Evolutionary conservation across 2,113 vertebrate genomes (phyloP).

Genomic region (Albula goreensis): DNA sequence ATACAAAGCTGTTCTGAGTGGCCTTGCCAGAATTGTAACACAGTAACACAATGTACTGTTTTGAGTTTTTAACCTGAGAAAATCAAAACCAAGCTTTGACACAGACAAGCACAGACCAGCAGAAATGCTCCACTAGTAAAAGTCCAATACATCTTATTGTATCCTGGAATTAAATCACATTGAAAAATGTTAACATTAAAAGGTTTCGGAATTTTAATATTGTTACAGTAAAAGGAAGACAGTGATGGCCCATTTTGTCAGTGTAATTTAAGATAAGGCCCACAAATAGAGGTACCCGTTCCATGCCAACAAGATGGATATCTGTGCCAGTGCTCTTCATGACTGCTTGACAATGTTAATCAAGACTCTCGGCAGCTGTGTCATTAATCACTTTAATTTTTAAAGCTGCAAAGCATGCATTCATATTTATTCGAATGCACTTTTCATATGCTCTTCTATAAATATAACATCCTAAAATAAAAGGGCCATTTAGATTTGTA

Average conservation of each 20-base stretch:
- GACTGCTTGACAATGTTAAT: too few species aligned
- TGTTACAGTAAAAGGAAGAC: not conserved
- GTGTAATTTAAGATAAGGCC: not conserved
- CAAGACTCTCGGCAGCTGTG: not conserved
- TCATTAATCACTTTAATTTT: not conserved
- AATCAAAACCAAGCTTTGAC: not conserved
- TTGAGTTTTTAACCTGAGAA: not conserved
- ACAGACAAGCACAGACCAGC: not conserved
- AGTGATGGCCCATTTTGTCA: not conserved
- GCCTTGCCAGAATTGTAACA: not conserved
- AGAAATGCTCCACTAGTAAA: not conserved
- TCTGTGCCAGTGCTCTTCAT: conserved; percentile 41
- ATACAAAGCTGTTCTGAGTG: not conserved
- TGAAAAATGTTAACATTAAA: too few species aligned
- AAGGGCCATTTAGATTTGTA: too few species aligned
- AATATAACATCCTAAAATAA: too few species aligned
- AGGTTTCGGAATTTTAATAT: too few species aligned
- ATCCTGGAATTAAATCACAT: not conserved
- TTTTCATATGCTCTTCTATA: too few species aligned
- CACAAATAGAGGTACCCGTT: not conserved
- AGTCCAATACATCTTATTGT: not conserved
- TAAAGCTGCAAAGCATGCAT: not conserved
- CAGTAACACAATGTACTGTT: not conserved
- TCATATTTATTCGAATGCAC: not conserved
- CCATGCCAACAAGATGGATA: not conserved